phyloP scores from a whole-genome alignment of 2,888 invertebrate genomes.

The Baronia brevicornis region DNA sequence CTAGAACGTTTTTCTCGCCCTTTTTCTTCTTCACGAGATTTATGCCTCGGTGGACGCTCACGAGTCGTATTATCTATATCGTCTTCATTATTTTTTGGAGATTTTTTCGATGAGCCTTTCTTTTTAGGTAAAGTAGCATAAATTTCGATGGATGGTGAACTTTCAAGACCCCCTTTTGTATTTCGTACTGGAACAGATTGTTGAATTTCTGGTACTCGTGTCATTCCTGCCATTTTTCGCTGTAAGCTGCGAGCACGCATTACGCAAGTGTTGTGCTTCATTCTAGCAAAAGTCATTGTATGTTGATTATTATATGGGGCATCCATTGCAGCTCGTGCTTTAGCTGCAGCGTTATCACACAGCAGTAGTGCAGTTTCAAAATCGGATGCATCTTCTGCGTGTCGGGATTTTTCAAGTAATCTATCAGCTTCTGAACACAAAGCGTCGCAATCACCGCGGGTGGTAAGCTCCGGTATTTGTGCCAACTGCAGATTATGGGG shows the following conservation, averaged over 20 bases:
- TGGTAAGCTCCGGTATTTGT: constrained; percentile 90
- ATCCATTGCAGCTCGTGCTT: constrained; percentile 94
- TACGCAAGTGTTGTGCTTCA: constrained; percentile 96
- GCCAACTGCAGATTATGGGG: constrained; percentile 89
- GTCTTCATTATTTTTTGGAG: constrained; percentile 82
- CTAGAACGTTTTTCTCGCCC: constrained; percentile 85
- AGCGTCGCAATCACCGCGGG: constrained; percentile 86
- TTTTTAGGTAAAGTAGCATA: constrained; percentile 94
- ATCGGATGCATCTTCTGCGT: constrained; percentile 90
- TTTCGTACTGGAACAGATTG: constrained; percentile 83
- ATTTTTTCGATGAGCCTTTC: constrained; percentile 81
- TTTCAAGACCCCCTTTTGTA: constrained; percentile 83
- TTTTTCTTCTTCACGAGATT: constrained; percentile 82
- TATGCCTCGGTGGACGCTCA: constrained; percentile 83
- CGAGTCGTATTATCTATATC: constrained; percentile 82
- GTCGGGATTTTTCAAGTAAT: constrained; percentile 87
- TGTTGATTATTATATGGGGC: constrained; percentile 95
- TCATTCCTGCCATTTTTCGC: constrained; percentile 83
- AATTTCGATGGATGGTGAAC: constrained; percentile 88
- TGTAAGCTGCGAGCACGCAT: constrained; percentile 92
- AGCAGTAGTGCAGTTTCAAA: constrained; percentile 86
- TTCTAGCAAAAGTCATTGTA: constrained; percentile 90
- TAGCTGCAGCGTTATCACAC: constrained; percentile 90
- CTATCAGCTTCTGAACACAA: constrained; percentile 93
- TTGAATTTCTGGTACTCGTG: constrained; percentile 75